Conservation (phyloP, 2,888 invertebrate species). For the Zygothrica quintamaculata region DNA sequence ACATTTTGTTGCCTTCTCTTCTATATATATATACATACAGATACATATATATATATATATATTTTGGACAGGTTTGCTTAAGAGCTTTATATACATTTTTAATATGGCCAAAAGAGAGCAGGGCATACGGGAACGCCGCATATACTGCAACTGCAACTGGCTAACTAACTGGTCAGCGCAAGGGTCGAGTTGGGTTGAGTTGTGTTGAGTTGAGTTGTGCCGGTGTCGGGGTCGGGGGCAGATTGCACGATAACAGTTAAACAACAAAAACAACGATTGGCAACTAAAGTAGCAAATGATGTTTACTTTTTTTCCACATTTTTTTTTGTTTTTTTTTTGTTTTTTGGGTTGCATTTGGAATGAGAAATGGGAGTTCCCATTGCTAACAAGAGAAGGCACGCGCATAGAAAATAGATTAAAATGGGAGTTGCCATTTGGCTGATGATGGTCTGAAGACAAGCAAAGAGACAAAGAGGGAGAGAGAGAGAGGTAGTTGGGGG, state of each 20-base stretch:
- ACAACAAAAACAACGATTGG: slow-evolving; percentile 52
- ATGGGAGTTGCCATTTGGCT: slow-evolving; percentile 29
- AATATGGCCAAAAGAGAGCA: slow-evolving; percentile 54
- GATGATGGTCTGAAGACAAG: slow-evolving; percentile 5
- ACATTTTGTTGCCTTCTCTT: slow-evolving; percentile 1
- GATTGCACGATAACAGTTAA: slow-evolving; percentile 58
- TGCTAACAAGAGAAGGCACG: slow-evolving; percentile 58
- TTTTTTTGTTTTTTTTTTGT: slow-evolving; percentile 20
- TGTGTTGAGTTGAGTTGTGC: too few relatives aligned
- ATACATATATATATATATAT: not conserved
- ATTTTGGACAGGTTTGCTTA: slow-evolving; percentile 68
- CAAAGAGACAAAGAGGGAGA: too few relatives aligned
- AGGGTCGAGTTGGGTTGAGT: slow-evolving; percentile 61
- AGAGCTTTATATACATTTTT: slow-evolving; percentile 80
- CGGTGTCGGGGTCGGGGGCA: too few relatives aligned
- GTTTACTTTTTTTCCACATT: slow-evolving; percentile 31
- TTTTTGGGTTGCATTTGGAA: slow-evolving; percentile 5
- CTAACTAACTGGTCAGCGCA: slow-evolving; percentile 65
- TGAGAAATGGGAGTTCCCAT: slow-evolving; percentile 21
- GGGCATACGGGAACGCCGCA: slow-evolving; percentile 8
- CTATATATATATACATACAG: too few relatives aligned
- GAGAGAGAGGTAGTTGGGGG: slow-evolving; percentile 1
- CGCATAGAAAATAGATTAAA: slow-evolving; percentile 73
- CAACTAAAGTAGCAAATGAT: slow-evolving; percentile 78
- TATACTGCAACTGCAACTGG: slow-evolving; percentile 35